A percentile compares a stretch with the other conserved stretches of the same genome.
phyloP scores from a whole-genome alignment of 2,888 invertebrate species.

The Flabesymbios commensalis region DNA sequence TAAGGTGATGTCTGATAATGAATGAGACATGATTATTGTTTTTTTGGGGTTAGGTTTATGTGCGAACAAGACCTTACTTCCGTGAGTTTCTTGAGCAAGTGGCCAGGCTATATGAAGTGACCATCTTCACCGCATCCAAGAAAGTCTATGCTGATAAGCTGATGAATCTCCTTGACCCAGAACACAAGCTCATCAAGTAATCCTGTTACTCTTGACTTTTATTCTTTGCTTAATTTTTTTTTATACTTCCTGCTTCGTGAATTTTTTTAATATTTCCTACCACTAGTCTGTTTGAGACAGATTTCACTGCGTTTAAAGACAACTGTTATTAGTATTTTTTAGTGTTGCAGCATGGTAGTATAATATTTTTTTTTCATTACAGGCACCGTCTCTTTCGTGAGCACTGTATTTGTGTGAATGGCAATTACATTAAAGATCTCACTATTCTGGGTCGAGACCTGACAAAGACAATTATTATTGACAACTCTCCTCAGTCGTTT shows the following conservation, averaged over 20 bases:
- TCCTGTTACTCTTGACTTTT: neutral
- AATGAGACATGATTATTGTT: too few species aligned
- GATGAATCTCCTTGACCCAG: constrained; percentile 87
- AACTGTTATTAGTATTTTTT: neutral
- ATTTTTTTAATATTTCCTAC: neutral
- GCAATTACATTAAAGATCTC: constrained; percentile 94
- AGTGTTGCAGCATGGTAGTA: neutral
- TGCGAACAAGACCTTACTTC: constrained; percentile 87
- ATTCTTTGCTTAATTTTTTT: neutral
- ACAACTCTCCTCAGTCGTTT: constrained; percentile 90
- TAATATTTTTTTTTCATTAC: constrained; percentile 16
- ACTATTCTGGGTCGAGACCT: constrained; percentile 90
- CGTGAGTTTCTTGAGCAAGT: constrained; percentile 89
- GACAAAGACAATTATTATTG: constrained; percentile 83
- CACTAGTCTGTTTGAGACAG: neutral
- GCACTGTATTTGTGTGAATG: constrained; percentile 92
- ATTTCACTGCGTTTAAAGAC: neutral
- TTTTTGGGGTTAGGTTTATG: constrained; percentile 66
- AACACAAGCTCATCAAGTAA: constrained; percentile 83
- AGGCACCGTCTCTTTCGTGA: constrained; percentile 86
- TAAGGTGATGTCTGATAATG: neutral
- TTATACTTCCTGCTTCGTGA: neutral
- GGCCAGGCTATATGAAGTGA: constrained; percentile 86
- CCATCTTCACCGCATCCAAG: constrained; percentile 93
- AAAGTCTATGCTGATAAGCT: constrained; percentile 92